A percentile compares a stretch with the other conserved stretches of the same genome.
Evolutionary conservation across 2,888 invertebrate genomes (phyloP).

Genomic region (Liposcelis brunnea): DNA sequence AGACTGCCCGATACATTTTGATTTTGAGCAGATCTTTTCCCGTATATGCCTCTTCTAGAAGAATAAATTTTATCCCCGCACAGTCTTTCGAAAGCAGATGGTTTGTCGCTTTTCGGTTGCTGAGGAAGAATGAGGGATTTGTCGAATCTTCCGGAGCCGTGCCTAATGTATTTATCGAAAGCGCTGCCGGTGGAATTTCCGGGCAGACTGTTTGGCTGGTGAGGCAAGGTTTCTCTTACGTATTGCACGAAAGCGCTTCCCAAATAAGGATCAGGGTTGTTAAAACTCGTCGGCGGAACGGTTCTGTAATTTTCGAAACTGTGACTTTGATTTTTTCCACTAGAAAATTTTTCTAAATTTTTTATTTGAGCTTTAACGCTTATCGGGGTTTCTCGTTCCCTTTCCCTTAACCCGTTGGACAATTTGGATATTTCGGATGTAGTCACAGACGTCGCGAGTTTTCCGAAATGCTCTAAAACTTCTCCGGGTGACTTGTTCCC

Average conservation of each 20-base stretch:
- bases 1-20: slow-evolving; percentile 6
- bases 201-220: not conserved
- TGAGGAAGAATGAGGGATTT: slow-evolving; percentile 7
- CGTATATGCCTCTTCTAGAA: slow-evolving; percentile 5
- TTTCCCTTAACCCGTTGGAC: not conserved
- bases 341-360: slow-evolving; percentile 1
- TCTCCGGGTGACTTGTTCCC: slow-evolving; percentile 3
- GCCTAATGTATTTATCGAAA: slow-evolving; percentile 7
- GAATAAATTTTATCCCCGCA: slow-evolving; percentile 8
- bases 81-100: slow-evolving; percentile 4
- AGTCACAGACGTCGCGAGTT: slow-evolving; percentile 1
- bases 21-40: not conserved
- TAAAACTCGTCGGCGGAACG: slow-evolving; percentile 4
- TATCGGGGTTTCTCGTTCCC: not conserved
- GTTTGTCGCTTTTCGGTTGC: slow-evolving; percentile 6
- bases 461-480: slow-evolving; percentile 5
- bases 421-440: not conserved
- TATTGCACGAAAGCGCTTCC: slow-evolving; percentile 8
- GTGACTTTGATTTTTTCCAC: not conserved
- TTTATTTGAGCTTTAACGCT: not conserved
- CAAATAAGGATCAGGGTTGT: not conserved
- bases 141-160: slow-evolving; percentile 6
- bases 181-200: not conserved
- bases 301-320: slow-evolving; percentile 4
- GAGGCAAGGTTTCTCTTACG: slow-evolving; percentile 4